Evolutionary conservation across 2,797 vertebrate genomes (phyloP).

Genomic region (Dallia pectoralis): DNA sequence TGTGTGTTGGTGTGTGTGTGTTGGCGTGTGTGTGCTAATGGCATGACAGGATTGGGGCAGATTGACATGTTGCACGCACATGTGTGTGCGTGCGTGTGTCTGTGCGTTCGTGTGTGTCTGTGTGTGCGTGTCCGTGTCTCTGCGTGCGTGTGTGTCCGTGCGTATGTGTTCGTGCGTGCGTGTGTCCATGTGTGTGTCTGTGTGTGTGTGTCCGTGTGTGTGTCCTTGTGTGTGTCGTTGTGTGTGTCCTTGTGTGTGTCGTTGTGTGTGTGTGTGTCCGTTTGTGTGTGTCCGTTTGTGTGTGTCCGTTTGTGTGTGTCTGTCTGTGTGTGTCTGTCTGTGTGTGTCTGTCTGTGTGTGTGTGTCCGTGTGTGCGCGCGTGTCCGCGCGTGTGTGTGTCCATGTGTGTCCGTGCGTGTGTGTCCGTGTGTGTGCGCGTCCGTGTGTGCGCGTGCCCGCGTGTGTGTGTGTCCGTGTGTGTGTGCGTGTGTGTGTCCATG

Average conservation of each 20-base stretch:
- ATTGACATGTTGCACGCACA: no score
- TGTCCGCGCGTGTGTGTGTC: no score
- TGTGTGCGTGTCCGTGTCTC: background rate
- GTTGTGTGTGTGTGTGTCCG: background rate
- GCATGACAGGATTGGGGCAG: no score
- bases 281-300: background rate
- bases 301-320: no score
- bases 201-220: constrained; percentile 1
- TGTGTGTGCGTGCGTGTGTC: constrained; percentile 10
- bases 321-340: background rate
- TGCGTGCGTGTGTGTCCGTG: background rate
- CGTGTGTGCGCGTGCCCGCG: no score
- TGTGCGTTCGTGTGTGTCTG: no score
- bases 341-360: background rate
- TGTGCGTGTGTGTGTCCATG: background rate
- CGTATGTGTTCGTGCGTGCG: no score
- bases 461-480: background rate
- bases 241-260: no score
- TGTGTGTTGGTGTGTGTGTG: background rate
- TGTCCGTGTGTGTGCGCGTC: no score
- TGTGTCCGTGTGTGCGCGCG: no score
- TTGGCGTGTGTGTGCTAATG: background rate
- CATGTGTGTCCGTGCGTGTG: no score
- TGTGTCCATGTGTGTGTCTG: background rate
- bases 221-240: no score